Percentiles rank a stretch among this genome's conserved stretches.
phyloP scores from a whole-genome alignment of 2,797 vertebrate species.

The Ciconia nigra region DNA sequence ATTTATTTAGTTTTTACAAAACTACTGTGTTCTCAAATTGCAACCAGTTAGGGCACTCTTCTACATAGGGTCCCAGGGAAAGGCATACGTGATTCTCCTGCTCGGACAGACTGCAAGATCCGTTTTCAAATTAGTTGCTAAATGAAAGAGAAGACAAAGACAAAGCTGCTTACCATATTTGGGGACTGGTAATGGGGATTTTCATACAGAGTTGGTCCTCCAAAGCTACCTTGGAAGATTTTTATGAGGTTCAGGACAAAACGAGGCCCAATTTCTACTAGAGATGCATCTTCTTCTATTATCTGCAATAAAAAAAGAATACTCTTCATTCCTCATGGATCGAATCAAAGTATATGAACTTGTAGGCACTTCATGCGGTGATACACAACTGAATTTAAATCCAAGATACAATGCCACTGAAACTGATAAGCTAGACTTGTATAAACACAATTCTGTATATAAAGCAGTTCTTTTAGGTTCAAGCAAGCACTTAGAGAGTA shows the following conservation, averaged over 20 bases:
- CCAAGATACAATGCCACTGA: rapidly evolving
- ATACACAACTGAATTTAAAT: neutral
- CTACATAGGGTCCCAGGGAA: neutral
- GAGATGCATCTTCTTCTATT: conserved; percentile 93
- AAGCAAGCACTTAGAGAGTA: neutral
- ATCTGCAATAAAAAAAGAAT: conserved; percentile 78
- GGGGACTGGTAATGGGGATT: conserved; percentile 91
- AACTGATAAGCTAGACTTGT: neutral
- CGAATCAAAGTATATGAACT: neutral
- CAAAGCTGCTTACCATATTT: conserved; percentile 83
- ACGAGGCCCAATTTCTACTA: conserved; percentile 96
- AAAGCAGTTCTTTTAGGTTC: neutral
- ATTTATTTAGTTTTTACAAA: neutral
- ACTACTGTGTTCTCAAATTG: neutral
- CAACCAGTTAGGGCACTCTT: neutral
- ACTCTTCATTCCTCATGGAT: neutral
- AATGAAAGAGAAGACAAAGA: neutral
- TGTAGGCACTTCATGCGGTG: neutral
- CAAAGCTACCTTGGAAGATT: conserved; percentile 96
- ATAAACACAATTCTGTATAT: neutral
- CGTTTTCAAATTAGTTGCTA: neutral
- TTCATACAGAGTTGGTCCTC: conserved; percentile 92
- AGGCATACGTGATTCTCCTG: neutral
- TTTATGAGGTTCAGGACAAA: conserved; percentile 97
- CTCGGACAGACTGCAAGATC: neutral